Conservation (phyloP, 2,888 invertebrate species). For the Heliconius erato region DNA sequence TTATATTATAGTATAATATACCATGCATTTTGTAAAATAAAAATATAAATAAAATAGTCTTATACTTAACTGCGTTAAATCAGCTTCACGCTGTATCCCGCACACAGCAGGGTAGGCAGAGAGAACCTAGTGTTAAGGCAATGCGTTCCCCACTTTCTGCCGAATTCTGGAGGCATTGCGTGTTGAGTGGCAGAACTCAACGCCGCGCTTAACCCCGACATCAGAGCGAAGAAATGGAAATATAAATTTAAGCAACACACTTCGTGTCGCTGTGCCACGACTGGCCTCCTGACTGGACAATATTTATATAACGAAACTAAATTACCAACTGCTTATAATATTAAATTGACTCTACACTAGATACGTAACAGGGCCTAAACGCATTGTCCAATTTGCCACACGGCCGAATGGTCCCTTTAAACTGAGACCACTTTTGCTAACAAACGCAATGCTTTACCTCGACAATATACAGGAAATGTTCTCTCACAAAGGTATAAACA, state of each 20-base stretch:
- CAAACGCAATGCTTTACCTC: constrained; percentile 61
- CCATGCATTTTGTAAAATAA: not conserved
- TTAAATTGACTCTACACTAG: not conserved
- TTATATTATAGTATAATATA: not conserved
- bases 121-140: too few species aligned
- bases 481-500: constrained; percentile 55
- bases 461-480: constrained; percentile 62
- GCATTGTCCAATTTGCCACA: constrained; percentile 24
- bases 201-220: too few species aligned
- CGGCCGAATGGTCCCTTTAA: constrained; percentile 54
- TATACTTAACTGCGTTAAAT: not conserved
- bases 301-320: not conserved
- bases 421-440: constrained; percentile 63
- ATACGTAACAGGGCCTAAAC: constrained; percentile 11
- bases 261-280: too few species aligned
- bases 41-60: not conserved
- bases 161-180: too few species aligned
- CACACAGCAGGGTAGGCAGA: too few species aligned
- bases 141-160: too few species aligned
- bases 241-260: too few species aligned
- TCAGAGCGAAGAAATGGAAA: too few species aligned
- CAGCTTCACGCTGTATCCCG: too few species aligned
- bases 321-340: not conserved
- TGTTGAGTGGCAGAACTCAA: too few species aligned
- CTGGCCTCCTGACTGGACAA: too few species aligned